Conservation (phyloP, 2,797 vertebrate genomes). For the Melanotaenia boesemani region DNA sequence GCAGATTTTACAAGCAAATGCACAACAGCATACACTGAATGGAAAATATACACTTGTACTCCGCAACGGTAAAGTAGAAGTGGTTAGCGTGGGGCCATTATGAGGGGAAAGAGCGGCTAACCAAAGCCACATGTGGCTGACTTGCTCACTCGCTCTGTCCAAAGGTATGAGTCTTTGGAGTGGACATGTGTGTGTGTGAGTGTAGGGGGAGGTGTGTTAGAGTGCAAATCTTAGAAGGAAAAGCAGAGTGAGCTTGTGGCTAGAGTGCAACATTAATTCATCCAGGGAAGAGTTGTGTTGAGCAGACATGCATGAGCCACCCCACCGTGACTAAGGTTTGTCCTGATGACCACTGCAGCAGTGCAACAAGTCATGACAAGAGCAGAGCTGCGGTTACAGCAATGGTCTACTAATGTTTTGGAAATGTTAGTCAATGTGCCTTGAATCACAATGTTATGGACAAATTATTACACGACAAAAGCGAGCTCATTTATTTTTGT, state of each 20-base stretch:
- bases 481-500: neutral
- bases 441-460: neutral
- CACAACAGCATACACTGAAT: constrained; percentile 21
- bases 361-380: constrained; percentile 24
- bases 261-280: constrained; percentile 64
- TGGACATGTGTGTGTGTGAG: constrained; percentile 20
- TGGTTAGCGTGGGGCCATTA: constrained; percentile 72
- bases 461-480: neutral
- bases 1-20: constrained; percentile 58
- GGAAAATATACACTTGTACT: constrained; percentile 59
- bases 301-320: constrained; percentile 43
- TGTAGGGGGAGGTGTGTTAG: constrained; percentile 54
- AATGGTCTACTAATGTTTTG: neutral
- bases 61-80: constrained; percentile 62
- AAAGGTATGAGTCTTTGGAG: constrained; percentile 61
- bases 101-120: constrained; percentile 74
- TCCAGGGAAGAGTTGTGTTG: constrained; percentile 48
- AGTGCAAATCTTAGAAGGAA: constrained; percentile 40
- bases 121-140: constrained; percentile 80
- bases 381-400: constrained; percentile 9
- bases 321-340: constrained; percentile 45
- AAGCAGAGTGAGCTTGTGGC: constrained; percentile 45
- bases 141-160: constrained; percentile 40
- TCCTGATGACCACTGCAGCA: constrained; percentile 28
- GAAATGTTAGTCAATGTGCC: neutral